These are phyloP conservation scores for Corydoras sp. DNA, from an alignment of 2,113 vertebrate genomes.

Conservation along the genomic window DNA sequence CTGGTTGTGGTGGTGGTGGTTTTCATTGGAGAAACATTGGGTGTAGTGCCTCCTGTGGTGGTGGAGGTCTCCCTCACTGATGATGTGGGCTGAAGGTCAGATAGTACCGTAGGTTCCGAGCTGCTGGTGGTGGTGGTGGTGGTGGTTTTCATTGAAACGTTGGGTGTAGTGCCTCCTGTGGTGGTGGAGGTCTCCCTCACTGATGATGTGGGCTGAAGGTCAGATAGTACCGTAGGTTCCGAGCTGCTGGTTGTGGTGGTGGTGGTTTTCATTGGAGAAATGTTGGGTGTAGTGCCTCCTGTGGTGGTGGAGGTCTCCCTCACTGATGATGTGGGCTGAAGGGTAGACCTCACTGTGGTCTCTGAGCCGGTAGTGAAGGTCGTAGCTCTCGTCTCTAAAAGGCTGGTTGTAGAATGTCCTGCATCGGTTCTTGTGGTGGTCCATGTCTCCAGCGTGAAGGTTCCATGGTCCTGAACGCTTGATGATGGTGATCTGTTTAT, in stretches of 20 bases:
- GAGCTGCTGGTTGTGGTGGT: background rate
- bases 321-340: background rate
- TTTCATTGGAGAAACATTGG: background rate
- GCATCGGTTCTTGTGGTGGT: too few relatives aligned
- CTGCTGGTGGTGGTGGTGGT: background rate
- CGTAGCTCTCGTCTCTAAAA: background rate
- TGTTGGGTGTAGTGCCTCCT: conserved; percentile 13
- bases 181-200: conserved; percentile 10
- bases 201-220: background rate
- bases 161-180: conserved; percentile 14
- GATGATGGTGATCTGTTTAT: too few relatives aligned
- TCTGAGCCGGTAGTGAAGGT: background rate
- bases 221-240: conserved; percentile 5
- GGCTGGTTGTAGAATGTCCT: conserved; percentile 12
- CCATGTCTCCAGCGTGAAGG: too few relatives aligned
- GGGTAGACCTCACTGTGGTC: conserved; percentile 2
- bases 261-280: background rate
- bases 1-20: conserved; percentile 3
- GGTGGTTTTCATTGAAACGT: background rate
- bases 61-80: conserved; percentile 3
- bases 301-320: conserved; percentile 2
- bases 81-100: background rate
- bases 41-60: conserved; percentile 18
- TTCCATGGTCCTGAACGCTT: too few relatives aligned
- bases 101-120: conserved; percentile 1